A percentile compares a stretch with the other conserved stretches of the same genome.
These are phyloP conservation scores for Dendrocopos noguchii DNA, from an alignment of 2,113 vertebrate species.

Conservation along the genomic window DNA sequence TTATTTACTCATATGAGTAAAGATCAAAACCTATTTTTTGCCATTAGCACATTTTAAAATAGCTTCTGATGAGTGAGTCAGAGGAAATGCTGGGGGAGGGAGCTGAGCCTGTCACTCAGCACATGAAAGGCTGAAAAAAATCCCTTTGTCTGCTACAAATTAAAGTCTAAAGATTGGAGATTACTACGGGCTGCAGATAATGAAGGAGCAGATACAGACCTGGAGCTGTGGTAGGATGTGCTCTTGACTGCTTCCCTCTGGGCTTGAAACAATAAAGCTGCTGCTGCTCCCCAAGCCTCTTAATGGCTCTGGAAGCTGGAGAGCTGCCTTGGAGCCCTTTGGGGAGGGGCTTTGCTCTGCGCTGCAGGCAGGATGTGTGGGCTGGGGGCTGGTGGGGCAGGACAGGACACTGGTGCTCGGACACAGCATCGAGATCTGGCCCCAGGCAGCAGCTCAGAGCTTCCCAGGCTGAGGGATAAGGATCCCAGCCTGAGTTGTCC, in stretches of 20 bases:
- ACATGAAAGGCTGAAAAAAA: constrained; percentile 34
- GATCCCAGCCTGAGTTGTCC: not conserved
- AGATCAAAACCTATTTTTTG: not conserved
- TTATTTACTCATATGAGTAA: constrained; percentile 1
- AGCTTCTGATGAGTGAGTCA: constrained; percentile 5
- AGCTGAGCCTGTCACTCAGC: not conserved
- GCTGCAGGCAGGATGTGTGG: not conserved
- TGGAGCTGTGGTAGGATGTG: not conserved
- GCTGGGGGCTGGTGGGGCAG: not conserved
- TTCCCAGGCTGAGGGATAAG: not conserved
- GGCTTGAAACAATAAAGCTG: not conserved
- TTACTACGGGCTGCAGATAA: not conserved
- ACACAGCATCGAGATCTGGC: fast-evolving
- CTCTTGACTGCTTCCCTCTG: not conserved
- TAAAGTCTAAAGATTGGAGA: constrained; percentile 13
- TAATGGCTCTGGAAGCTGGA: not conserved
- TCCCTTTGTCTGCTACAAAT: constrained; percentile 39
- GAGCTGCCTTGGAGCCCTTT: not conserved
- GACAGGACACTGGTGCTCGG: not conserved
- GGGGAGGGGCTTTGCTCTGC: not conserved
- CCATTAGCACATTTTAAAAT: not conserved
- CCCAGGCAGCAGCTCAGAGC: not conserved
- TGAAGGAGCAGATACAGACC: not conserved
- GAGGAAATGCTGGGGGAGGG: constrained; percentile 13
- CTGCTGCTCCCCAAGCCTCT: not conserved